Evolutionary conservation across 53 echinoderm and acorn worm species (phyloP).

Genomic region (Pentamera pediparva): DNA sequence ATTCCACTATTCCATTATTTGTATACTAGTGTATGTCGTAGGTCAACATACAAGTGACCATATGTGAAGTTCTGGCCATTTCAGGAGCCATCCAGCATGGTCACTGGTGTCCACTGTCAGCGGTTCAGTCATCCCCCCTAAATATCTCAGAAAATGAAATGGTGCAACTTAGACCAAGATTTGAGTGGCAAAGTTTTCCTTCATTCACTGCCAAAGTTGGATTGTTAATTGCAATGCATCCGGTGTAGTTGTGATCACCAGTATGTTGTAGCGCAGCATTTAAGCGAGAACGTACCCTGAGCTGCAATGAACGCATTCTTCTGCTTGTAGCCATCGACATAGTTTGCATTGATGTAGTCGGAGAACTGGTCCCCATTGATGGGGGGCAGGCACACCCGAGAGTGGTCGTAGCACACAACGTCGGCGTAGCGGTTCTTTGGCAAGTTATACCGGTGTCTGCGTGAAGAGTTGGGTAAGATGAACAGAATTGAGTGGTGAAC

Average conservation of each 20-base stretch:
- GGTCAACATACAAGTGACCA: no score
- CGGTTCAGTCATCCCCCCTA: no score
- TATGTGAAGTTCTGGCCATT: no score
- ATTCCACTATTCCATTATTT: no score
- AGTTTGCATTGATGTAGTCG: slow-evolving; percentile 98
- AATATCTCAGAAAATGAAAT: no score
- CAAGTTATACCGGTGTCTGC: slow-evolving; percentile 79
- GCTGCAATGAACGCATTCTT: slow-evolving; percentile 99
- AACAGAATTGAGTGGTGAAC: not conserved
- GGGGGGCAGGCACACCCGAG: slow-evolving; percentile 59
- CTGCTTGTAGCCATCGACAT: slow-evolving; percentile 96
- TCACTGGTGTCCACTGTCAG: no score
- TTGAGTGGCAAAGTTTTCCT: not conserved
- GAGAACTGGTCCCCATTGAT: slow-evolving; percentile 89
- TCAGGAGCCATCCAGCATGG: no score
- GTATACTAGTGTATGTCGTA: no score
- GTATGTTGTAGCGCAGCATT: not conserved
- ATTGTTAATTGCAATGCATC: not conserved
- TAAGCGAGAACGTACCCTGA: slow-evolving; percentile 59
- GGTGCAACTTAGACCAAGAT: no score
- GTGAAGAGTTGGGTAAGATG: slow-evolving; percentile 1
- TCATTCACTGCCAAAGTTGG: not conserved
- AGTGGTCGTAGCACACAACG: slow-evolving; percentile 96
- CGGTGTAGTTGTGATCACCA: not conserved
- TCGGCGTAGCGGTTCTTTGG: slow-evolving; percentile 97